Conservation (phyloP, 2,888 invertebrate genomes). For the Brachylomia viminalis region DNA sequence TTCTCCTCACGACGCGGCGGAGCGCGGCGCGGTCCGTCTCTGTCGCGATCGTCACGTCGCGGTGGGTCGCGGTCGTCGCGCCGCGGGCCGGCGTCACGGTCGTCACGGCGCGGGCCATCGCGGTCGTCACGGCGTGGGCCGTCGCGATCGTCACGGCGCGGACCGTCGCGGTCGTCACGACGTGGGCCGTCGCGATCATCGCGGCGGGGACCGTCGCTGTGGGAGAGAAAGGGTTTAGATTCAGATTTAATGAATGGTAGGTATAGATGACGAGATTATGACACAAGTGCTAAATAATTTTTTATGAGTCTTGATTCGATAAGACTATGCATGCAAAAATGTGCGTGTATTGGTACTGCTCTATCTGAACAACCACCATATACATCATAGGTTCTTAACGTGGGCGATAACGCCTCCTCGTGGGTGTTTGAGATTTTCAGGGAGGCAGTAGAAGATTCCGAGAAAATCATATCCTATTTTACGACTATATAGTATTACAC, state of each 20-base stretch:
- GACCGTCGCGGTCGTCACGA: slow-evolving; percentile 75
- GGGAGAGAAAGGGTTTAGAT: background rate
- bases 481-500: too few species aligned
- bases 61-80: slow-evolving; percentile 78
- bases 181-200: slow-evolving; percentile 77
- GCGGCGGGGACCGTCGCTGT: slow-evolving; percentile 66
- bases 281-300: background rate
- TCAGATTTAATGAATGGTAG: background rate
- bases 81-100: slow-evolving; percentile 75
- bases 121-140: slow-evolving; percentile 77
- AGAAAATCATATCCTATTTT: too few species aligned
- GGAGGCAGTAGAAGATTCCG: too few species aligned
- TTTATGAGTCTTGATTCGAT: background rate
- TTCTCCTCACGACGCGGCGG: slow-evolving; percentile 87
- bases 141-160: slow-evolving; percentile 74
- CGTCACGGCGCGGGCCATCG: slow-evolving; percentile 71
- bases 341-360: background rate
- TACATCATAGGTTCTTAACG: too few species aligned
- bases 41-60: slow-evolving; percentile 77
- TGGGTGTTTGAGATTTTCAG: too few species aligned
- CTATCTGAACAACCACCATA: background rate
- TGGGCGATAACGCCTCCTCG: too few species aligned
- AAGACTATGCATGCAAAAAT: background rate
- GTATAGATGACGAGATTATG: background rate
- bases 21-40: slow-evolving; percentile 79